Evolutionary conservation across 2,113 vertebrate species (phyloP), one percentile per base, ranked within the genome.

Genomic region (Crotalus viridis): DNA sequence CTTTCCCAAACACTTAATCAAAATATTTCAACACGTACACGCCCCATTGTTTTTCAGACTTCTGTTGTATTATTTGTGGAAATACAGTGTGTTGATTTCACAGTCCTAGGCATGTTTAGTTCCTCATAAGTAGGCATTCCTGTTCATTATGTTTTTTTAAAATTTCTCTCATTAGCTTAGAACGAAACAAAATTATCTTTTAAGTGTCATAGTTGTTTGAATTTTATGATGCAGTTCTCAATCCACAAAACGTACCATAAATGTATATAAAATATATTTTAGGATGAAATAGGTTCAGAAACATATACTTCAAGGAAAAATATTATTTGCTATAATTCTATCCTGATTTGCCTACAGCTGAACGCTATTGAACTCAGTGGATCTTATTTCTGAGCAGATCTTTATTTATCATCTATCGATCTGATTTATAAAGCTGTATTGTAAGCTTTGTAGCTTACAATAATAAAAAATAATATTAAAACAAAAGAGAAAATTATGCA

Each of bases 21-120:
- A 94, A 94, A 2, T 43, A 0, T 96, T 96, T 96, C 95, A 96
- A 91, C 12, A 51, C 81, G 92, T 96, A 95, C 96, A 1, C 22
- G 5, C 0, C 10, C 56, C 87, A 59, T 1, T 48, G 39, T 55
- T 93, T 95, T 90, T 91, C 93, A 92, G 94, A 94, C 93, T 7
- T 52, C 12, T 94, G 26, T 0, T n/a, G 21, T 3, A 90, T 1
- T 94, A 56, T 74, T 81, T 94, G 51, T 0, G 52, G 89, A 69
- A 43, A 61, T 93, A 87, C 90, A 90, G 46, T 43, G 61, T 85
- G 94, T 85, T 93, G 91, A 88, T 93, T 55, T 88, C 59, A 15
- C 2, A 64, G 17, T 90, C 8, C 24, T 51, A 15, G 61, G 43
- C 57, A 87, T 87, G 10, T 24, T 87, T 52, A 69, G 1, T 69